These are phyloP conservation scores for Oncorhynchus nerka DNA, from an alignment of 2,113 vertebrate genomes.

Conservation along the genomic window DNA sequence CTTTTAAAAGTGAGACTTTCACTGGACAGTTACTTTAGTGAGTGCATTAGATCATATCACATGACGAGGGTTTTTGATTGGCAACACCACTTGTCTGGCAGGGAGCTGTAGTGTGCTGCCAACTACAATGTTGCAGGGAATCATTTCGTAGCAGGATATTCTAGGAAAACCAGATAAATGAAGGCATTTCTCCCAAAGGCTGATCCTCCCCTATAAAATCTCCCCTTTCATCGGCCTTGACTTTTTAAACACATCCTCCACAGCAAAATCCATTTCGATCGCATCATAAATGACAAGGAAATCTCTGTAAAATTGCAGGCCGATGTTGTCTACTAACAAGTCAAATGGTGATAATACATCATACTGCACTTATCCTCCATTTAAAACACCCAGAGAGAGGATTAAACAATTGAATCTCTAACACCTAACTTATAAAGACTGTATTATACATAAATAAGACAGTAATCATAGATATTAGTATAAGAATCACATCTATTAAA, in stretches of 20 bases:
- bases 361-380: no score
- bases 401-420: no score
- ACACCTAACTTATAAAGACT: no score
- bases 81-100: slow-evolving; percentile 75
- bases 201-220: slow-evolving; percentile 24
- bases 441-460: no score
- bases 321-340: background rate
- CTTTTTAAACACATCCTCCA: slow-evolving; percentile 45
- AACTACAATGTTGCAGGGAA: slow-evolving; percentile 25
- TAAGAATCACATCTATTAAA: no score
- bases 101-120: background rate
- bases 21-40: no score
- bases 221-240: slow-evolving; percentile 44
- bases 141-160: slow-evolving; percentile 44
- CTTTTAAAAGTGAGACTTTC: no score
- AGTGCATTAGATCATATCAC: slow-evolving; percentile 29
- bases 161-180: slow-evolving; percentile 50
- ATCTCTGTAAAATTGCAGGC: slow-evolving; percentile 35
- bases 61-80: slow-evolving; percentile 56
- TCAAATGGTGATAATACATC: no score
- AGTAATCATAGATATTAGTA: no score
- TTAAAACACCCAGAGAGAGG: no score
- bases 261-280: slow-evolving; percentile 54
- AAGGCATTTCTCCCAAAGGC: slow-evolving; percentile 25
- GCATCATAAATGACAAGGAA: slow-evolving; percentile 41